Evolutionary conservation across 2,113 vertebrate genomes (phyloP).

Genomic region (Mixornis gularis): DNA sequence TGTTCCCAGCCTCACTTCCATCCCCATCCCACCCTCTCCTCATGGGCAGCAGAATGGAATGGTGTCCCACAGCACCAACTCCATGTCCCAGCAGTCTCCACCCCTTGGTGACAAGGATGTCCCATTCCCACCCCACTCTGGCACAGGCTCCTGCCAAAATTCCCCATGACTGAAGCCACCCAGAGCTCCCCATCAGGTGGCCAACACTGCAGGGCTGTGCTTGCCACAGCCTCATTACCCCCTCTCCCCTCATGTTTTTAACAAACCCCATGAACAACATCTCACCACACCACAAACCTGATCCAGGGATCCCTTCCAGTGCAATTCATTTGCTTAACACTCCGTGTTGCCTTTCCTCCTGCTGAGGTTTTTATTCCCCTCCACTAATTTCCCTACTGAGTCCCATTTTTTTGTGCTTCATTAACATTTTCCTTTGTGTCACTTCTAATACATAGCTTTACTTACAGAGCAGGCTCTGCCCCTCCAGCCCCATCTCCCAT

Average conservation of each 20-base stretch:
- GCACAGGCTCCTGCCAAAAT: neutral
- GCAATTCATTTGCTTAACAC: neutral
- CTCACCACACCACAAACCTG: neutral
- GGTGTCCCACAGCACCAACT: neutral
- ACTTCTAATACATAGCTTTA: neutral
- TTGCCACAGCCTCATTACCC: rapidly evolving
- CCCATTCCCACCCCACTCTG: neutral
- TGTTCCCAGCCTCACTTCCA: rapidly evolving
- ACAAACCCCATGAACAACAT: neutral
- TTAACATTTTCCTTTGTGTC: neutral
- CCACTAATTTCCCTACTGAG: constrained; percentile 16
- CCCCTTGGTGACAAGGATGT: rapidly evolving
- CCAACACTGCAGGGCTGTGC: rapidly evolving
- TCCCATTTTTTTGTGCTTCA: neutral
- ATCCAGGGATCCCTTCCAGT: neutral
- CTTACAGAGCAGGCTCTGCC: neutral
- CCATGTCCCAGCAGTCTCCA: neutral
- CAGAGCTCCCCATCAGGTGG: rapidly evolving
- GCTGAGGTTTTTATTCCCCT: neutral
- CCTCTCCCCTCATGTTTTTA: neutral
- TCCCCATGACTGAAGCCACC: rapidly evolving
- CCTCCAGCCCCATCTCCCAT: rapidly evolving
- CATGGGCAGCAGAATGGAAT: neutral
- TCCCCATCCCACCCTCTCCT: neutral
- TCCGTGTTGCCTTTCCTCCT: neutral